These are phyloP conservation scores for Dipodomys ordii DNA, from an alignment of 2,113 vertebrate genomes.

Conservation along the genomic window DNA sequence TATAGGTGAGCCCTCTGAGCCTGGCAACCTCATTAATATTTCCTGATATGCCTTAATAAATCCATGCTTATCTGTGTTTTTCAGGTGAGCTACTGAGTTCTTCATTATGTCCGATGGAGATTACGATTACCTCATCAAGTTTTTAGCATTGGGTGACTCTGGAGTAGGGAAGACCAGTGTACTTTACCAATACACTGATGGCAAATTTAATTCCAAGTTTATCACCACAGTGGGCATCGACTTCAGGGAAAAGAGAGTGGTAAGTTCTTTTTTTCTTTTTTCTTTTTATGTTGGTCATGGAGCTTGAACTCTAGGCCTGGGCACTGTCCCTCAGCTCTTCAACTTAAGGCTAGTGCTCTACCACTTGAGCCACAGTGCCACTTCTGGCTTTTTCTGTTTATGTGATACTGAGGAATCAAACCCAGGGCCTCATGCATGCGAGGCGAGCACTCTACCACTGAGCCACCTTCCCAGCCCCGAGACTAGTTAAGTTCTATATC, in stretches of 20 bases:
- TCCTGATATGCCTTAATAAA: background rate
- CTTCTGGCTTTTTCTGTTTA: too few species aligned
- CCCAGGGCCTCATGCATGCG: too few species aligned
- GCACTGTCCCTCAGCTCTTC: too few species aligned
- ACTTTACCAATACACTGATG: slow-evolving; percentile 97
- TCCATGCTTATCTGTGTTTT: slow-evolving; percentile 64
- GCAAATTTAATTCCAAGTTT: slow-evolving; percentile 98
- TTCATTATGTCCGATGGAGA: slow-evolving; percentile 99
- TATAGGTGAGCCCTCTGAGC: too few species aligned
- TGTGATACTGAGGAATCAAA: too few species aligned
- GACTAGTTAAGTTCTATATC: slow-evolving; percentile 92
- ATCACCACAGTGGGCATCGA: slow-evolving; percentile 99
- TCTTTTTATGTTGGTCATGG: too few species aligned
- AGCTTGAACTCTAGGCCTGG: too few species aligned
- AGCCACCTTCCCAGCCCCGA: slow-evolving; percentile 4
- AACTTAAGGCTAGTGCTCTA: too few species aligned
- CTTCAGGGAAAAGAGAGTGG: slow-evolving; percentile 98
- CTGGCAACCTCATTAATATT: background rate
- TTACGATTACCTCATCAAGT: slow-evolving; percentile 99
- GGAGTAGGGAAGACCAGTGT: slow-evolving; percentile 99
- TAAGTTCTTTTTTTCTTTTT: slow-evolving; percentile 84
- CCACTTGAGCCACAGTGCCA: too few species aligned
- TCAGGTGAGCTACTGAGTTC: slow-evolving; percentile 86
- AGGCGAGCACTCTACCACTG: too few species aligned
- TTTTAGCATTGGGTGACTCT: slow-evolving; percentile 97